Evolutionary conservation across 1,140 invertebrate genomes (phyloP), one percentile per base, ranked within the genome.

Genomic region (Drosophila elegans): DNA sequence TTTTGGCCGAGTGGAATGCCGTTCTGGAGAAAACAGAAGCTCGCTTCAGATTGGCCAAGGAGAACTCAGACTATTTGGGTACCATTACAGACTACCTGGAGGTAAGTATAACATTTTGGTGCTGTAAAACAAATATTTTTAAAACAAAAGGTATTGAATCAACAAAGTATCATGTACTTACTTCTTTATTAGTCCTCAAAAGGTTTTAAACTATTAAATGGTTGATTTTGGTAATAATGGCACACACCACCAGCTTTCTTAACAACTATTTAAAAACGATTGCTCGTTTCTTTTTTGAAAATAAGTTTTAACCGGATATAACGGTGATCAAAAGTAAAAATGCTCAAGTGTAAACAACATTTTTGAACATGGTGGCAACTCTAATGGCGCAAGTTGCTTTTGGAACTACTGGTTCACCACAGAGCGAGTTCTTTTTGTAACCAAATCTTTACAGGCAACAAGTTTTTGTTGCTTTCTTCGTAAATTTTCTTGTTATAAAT

Each of bases 51-150:
- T 93, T 97, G 80, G 96, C 97, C 1, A 95, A 96, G 78, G 97
- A 98, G 79, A 98, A 98, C 90, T 94, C 96, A 1, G 95, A 97
- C 67, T 98, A 98, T 92, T 91, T 98, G 9, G 95, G 94, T 0
- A 97, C 97, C 0, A 93, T 98, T 10, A 94, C 96, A 64, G 94
- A 96, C 66, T 95, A 97, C 91, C 96, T 98, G 74, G 96, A 95
- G 86, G 96, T 97, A 92, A 93, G 36, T 38, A 32, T 32, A 6
- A 6, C 6, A 32, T 5, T 0, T 21, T 21, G 16, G 1, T 0
- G 16, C 16, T 21, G 16, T 21, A 32, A 32, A 32, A 3, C 2
- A 32, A 32, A 32, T 6, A 6, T 6, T 6, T 32, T 32, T 32
- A 32, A 32, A 32, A 6, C 29, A 32, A 45, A 45, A 25, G 12